Evolutionary conservation across 2,888 invertebrate genomes (phyloP).

Genomic region (Xestia c-nigrum): DNA sequence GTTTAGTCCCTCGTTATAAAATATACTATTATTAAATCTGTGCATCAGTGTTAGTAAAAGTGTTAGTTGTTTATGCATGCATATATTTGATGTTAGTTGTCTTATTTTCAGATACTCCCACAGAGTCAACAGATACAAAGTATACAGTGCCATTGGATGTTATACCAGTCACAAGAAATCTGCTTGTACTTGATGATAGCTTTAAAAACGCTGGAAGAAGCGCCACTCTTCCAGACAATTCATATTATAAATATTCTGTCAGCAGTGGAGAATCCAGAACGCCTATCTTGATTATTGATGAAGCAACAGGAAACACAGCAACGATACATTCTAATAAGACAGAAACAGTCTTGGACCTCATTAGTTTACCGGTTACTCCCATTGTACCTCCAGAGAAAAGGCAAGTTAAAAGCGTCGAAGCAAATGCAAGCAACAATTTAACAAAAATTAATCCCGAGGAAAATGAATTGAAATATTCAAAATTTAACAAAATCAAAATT

Average conservation of each 20-base stretch:
- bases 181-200: background rate
- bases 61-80: background rate
- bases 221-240: conserved; percentile 21
- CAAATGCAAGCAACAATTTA: conserved; percentile 9
- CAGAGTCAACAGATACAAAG: background rate
- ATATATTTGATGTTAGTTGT: background rate
- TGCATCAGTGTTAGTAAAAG: background rate
- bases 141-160: conserved; percentile 1
- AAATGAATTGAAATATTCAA: conserved; percentile 65
- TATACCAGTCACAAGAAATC: conserved; percentile 9
- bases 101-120: conserved; percentile 15
- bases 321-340: conserved; percentile 34
- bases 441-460: conserved; percentile 21
- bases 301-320: background rate
- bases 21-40: background rate
- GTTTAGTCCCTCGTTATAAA: too few species aligned
- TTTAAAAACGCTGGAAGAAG: conserved; percentile 1
- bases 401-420: conserved; percentile 2
- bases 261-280: conserved; percentile 11
- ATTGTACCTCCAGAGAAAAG: conserved; percentile 20
- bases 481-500: conserved; percentile 63
- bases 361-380: conserved; percentile 2
- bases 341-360: conserved; percentile 45
- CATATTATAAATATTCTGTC: conserved; percentile 58
- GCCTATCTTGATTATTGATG: background rate